Conservation (phyloP, 1,140 invertebrate species). For the Trachelipus rathkii region DNA sequence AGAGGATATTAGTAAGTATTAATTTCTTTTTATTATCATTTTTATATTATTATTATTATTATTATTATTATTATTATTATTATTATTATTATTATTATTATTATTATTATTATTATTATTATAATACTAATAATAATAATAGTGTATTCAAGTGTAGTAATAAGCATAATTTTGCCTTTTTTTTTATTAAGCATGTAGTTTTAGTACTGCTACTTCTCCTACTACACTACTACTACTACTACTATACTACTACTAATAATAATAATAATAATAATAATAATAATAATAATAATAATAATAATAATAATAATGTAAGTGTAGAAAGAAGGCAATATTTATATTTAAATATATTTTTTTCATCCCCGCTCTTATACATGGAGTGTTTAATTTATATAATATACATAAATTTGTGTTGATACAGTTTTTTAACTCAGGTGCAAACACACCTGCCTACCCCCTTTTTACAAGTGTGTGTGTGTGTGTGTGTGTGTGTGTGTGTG, state of each 20-base stretch:
- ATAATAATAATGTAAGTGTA: not conserved
- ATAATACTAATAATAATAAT: too few species aligned
- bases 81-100: too few species aligned
- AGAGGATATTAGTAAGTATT: too few species aligned
- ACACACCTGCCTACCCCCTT: not conserved
- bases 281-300: not conserved
- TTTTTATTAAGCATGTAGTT: too few species aligned
- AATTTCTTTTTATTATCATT: too few species aligned
- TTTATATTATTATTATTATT: too few species aligned
- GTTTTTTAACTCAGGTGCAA: not conserved
- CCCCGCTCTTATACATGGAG: not conserved
- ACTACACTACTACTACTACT: too few species aligned
- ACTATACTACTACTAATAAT: not conserved
- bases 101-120: too few species aligned
- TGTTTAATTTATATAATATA: not conserved
- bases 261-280: not conserved
- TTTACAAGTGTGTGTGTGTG: not conserved
- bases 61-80: too few species aligned
- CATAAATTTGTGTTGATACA: not conserved
- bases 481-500: not conserved
- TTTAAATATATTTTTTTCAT: not conserved
- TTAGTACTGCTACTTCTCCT: too few species aligned
- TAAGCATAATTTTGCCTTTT: too few species aligned
- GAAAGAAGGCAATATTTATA: not conserved
- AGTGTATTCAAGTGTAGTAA: too few species aligned